Conservation (phyloP, 2,888 invertebrate genomes). For the Loripinus fragilis region DNA sequence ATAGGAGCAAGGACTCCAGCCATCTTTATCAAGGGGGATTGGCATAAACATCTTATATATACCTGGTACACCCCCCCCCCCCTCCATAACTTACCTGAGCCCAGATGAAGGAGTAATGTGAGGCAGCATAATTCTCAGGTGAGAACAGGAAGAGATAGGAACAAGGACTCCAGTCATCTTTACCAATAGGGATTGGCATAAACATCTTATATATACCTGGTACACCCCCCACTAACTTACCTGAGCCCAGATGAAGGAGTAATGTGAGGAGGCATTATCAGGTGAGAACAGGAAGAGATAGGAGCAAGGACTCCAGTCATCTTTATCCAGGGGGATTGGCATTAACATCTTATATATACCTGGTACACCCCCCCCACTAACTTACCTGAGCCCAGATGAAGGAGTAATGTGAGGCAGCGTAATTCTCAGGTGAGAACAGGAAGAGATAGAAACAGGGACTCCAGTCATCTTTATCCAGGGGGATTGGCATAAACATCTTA, state of each 20-base stretch:
- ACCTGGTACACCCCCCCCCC: too few relatives aligned
- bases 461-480: slow-evolving; percentile 90
- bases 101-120: slow-evolving; percentile 93
- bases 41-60: too few relatives aligned
- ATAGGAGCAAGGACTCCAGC: too few relatives aligned
- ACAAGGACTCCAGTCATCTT: slow-evolving; percentile 92
- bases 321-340: slow-evolving; percentile 89
- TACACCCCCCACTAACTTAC: too few relatives aligned
- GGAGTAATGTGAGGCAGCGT: slow-evolving; percentile 93
- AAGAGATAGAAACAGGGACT: slow-evolving; percentile 92
- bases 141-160: slow-evolving; percentile 91
- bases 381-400: slow-evolving; percentile 90
- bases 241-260: slow-evolving; percentile 91
- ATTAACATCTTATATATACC: slow-evolving; percentile 80
- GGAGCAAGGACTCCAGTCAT: slow-evolving; percentile 93
- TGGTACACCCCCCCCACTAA: too few relatives aligned
- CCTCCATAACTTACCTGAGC: slow-evolving; percentile 87
- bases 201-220: too few relatives aligned
- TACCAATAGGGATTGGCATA: slow-evolving; percentile 90
- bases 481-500: slow-evolving; percentile 91
- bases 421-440: slow-evolving; percentile 92
- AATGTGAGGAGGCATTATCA: slow-evolving; percentile 93
- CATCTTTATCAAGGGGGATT: too few relatives aligned
- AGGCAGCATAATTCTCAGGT: slow-evolving; percentile 92
- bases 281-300: slow-evolving; percentile 91